Percentiles rank a stretch among this genome's conserved stretches.
These are phyloP conservation scores for Perca flavescens DNA, from an alignment of 2,113 vertebrate genomes.

Conservation along the genomic window DNA sequence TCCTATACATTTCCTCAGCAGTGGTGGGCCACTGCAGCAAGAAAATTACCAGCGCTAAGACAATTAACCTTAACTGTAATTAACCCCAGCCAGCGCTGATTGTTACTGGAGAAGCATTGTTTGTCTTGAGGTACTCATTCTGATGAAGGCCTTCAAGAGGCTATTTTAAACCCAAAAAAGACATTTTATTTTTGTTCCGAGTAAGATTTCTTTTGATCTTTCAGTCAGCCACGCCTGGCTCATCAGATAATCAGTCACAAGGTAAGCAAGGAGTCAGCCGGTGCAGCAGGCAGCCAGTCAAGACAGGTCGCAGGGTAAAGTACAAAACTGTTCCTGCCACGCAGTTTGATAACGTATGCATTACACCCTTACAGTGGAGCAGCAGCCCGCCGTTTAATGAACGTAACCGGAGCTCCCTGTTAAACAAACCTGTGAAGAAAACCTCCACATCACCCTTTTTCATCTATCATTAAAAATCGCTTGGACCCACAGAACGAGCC, in stretches of 20 bases:
- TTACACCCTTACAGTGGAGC: slow-evolving; percentile 56
- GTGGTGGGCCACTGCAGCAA: slow-evolving; percentile 65
- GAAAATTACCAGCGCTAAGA: slow-evolving; percentile 67
- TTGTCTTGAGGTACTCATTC: slow-evolving; percentile 40
- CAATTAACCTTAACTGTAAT: slow-evolving; percentile 69
- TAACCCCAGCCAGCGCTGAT: slow-evolving; percentile 48
- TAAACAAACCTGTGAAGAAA: slow-evolving; percentile 77
- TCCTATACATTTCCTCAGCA: slow-evolving; percentile 56
- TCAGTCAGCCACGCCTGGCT: slow-evolving; percentile 15
- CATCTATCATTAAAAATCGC: slow-evolving; percentile 68
- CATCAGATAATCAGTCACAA: slow-evolving; percentile 39
- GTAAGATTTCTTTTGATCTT: slow-evolving; percentile 54
- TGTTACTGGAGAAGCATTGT: slow-evolving; percentile 45
- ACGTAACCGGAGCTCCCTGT: slow-evolving; percentile 64
- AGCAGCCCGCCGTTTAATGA: slow-evolving; percentile 71
- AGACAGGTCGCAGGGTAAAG: slow-evolving; percentile 46
- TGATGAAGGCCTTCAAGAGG: slow-evolving; percentile 2
- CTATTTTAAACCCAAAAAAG: slow-evolving; percentile 25
- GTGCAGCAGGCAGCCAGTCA: slow-evolving; percentile 21
- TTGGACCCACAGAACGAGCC: slow-evolving; percentile 31
- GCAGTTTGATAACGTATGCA: slow-evolving; percentile 64
- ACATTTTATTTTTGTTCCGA: slow-evolving; percentile 13
- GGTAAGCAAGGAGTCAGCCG: slow-evolving; percentile 17
- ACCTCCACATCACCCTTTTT: slow-evolving; percentile 59
- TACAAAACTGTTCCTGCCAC: slow-evolving; percentile 55